Percentiles rank a stretch among this genome's conserved stretches.
Conservation (phyloP, 2,797 vertebrate species). For the Microctenopoma lineatum region DNA sequence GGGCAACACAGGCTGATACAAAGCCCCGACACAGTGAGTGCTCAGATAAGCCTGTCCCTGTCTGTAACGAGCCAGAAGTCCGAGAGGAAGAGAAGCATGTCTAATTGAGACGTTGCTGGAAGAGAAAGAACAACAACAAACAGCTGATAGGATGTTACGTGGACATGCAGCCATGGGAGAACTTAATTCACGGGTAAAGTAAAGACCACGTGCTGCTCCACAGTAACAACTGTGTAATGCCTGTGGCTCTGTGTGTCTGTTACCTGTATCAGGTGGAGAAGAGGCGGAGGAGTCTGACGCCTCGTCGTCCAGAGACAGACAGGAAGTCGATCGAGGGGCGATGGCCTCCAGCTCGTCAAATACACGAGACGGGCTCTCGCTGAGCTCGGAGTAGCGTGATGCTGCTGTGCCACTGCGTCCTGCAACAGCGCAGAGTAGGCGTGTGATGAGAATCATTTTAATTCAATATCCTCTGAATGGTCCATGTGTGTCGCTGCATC, state of each 20-base stretch:
- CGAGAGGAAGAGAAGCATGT: conserved; percentile 36
- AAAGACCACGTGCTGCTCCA: too few species aligned
- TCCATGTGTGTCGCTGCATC: neutral
- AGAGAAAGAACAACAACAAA: conserved; percentile 28
- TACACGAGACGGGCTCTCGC: conserved; percentile 60
- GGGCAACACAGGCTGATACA: conserved; percentile 55
- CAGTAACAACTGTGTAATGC: too few species aligned
- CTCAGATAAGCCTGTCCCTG: conserved; percentile 53
- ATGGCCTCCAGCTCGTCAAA: conserved; percentile 82
- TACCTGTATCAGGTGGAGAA: conserved; percentile 69
- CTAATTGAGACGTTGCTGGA: conserved; percentile 48
- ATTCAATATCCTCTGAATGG: too few species aligned
- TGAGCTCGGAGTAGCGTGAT: conserved; percentile 66
- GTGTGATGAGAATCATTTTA: neutral
- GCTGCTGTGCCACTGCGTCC: conserved; percentile 47
- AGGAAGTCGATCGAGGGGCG: conserved; percentile 64
- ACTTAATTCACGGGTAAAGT: too few species aligned
- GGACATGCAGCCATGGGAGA: too few species aligned
- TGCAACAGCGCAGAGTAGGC: conserved; percentile 55
- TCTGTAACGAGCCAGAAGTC: conserved; percentile 33
- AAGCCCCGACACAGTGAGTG: conserved; percentile 47
- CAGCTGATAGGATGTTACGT: neutral
- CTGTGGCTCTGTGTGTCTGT: neutral
- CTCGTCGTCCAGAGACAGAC: conserved; percentile 61
- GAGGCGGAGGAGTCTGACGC: conserved; percentile 47